These are phyloP conservation scores for Pedionomus torquatus DNA, from an alignment of 2,113 vertebrate genomes.

Conservation along the genomic window DNA sequence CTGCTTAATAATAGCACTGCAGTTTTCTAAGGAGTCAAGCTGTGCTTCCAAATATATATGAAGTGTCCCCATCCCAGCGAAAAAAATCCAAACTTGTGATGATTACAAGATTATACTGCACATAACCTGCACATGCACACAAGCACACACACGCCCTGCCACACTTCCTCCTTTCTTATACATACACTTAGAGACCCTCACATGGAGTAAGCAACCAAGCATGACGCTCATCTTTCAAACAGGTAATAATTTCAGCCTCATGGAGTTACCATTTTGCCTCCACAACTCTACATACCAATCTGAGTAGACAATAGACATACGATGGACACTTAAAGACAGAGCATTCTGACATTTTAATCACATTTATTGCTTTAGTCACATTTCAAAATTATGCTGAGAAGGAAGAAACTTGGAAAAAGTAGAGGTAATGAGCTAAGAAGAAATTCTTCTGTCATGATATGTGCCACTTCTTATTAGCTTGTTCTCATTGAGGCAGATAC, in stretches of 20 bases:
- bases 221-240: neutral
- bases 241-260: neutral
- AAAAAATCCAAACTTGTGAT: neutral
- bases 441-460: neutral
- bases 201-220: neutral
- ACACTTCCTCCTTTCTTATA: neutral
- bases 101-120: neutral
- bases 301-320: neutral
- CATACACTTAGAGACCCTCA: neutral
- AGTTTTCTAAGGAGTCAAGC: neutral
- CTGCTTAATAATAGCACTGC: neutral
- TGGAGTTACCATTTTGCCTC: neutral
- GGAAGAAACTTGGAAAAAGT: neutral
- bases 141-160: rapidly evolving
- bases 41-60: neutral
- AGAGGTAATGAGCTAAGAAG: neutral
- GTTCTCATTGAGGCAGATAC: neutral
- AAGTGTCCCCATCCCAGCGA: neutral
- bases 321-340: neutral
- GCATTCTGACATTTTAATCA: neutral
- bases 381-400: neutral
- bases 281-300: neutral
- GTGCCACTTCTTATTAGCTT: neutral
- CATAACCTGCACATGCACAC: neutral
- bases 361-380: neutral